phyloP scores from a whole-genome alignment of 2,888 invertebrate genomes.

The Caenorhabditis drosophilae region DNA sequence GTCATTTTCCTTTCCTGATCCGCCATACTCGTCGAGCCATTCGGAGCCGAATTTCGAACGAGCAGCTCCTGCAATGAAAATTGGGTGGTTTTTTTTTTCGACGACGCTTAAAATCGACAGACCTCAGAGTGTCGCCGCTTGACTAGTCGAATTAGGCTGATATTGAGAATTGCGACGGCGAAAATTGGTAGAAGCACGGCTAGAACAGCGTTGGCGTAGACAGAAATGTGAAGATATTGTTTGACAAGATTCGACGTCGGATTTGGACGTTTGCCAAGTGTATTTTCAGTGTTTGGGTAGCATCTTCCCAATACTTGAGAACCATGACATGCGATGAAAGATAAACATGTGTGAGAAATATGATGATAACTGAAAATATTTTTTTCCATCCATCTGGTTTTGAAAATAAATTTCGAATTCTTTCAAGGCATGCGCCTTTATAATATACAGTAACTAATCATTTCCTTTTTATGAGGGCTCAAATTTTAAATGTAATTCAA shows the following conservation, averaged over 20 bases:
- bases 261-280: slow-evolving; percentile 37
- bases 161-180: slow-evolving; percentile 48
- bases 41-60: slow-evolving; percentile 29
- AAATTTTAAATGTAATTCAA: too few relatives aligned
- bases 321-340: slow-evolving; percentile 39
- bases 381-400: too few relatives aligned
- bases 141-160: slow-evolving; percentile 47
- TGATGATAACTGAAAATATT: slow-evolving; percentile 54
- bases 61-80: slow-evolving; percentile 31
- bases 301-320: slow-evolving; percentile 44
- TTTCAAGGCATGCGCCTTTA: too few relatives aligned
- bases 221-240: slow-evolving; percentile 28
- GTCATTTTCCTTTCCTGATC: slow-evolving; percentile 58
- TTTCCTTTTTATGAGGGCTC: too few relatives aligned
- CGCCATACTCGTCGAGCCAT: slow-evolving; percentile 31
- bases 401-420: too few relatives aligned
- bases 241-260: slow-evolving; percentile 36
- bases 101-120: neutral
- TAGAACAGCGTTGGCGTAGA: slow-evolving; percentile 40
- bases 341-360: slow-evolving; percentile 44
- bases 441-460: too few relatives aligned
- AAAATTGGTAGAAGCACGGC: slow-evolving; percentile 49
- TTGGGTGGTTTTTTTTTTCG: neutral
- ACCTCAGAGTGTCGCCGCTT: slow-evolving; percentile 50
- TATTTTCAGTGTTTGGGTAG: slow-evolving; percentile 35